Base-by-base conservation (phyloP, 2,113 vertebrate species). In the Spea multiplicata region DNA sequence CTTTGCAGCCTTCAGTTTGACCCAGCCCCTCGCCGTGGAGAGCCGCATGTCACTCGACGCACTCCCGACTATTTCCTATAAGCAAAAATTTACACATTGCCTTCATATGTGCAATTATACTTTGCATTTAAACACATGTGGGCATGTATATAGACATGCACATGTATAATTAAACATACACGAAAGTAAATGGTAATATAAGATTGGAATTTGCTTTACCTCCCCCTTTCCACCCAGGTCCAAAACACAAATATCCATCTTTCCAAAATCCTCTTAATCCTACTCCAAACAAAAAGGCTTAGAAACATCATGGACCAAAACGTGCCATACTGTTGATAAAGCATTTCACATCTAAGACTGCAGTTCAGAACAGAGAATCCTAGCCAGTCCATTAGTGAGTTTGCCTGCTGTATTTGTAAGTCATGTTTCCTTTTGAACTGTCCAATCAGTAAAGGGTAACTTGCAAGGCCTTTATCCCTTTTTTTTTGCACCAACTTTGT, bases 21-120 rank as follows among this genome's bases (percentile, higher is more conserved):
- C 86, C 95, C 95, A 79, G 95, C 94, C 6, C 95, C 94, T 85
- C 93, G 95, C 75, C 94, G 94, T 55, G 95, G 94, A 88, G 95
- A 96, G 84, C 95, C 95, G 82, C 95, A 96, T 6, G 95, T 96
- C 49, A 96, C 95, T 68, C 92, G 94, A 80, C 95, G 94, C 84
- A 96, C 94, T 84, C 94, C 94, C 71, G 94, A 96, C 88, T 96
- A 96, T 86, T 96, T 95, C 90, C 90, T 96, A 80, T 96, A 93
- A 94, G 88, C 78, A 81, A 81, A n/a, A 68, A 86, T 84, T 81
- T 82, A 78, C 50, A 84, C 77, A 84, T 82, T 84, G 73, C 74
- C 86, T 88, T 85, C 84, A 78, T 86, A 85, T 85, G 83, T 84
- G 87, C 89, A 90, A 88, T 83, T 87, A 86, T 85, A 88, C 86